Conservation (phyloP, 2,113 vertebrate genomes). For the Misgurnus mizolepis region DNA sequence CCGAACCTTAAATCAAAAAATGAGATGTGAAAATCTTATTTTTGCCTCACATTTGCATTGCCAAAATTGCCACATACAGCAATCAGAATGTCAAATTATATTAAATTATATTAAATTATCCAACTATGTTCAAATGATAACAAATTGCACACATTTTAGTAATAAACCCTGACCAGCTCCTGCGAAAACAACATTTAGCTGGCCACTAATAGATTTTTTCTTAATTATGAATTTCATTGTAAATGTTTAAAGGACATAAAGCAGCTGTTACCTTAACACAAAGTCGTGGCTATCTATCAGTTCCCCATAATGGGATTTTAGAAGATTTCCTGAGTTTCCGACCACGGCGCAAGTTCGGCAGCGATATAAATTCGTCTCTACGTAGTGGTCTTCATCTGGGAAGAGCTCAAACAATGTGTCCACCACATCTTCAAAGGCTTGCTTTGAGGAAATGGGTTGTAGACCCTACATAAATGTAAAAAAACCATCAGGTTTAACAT, state of each 20-base stretch:
- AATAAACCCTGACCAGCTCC: too few species aligned
- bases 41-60: too few species aligned
- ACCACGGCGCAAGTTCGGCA: constrained; percentile 89
- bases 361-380: constrained; percentile 66
- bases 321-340: constrained; percentile 94
- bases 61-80: too few species aligned
- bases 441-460: constrained; percentile 78
- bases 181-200: too few species aligned
- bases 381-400: constrained; percentile 73
- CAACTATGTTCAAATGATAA: too few species aligned
- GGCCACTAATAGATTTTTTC: too few species aligned
- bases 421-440: constrained; percentile 73
- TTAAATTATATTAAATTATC: too few species aligned
- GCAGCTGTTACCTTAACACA: constrained; percentile 82
- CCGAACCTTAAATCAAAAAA: too few species aligned
- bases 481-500: neutral
- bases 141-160: too few species aligned
- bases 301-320: constrained; percentile 78
- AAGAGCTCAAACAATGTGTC: constrained; percentile 82
- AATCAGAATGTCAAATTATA: too few species aligned
- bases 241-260: neutral
- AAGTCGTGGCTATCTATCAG: constrained; percentile 86
- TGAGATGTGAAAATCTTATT: too few species aligned
- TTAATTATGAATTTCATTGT: neutral
- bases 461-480: constrained; percentile 68